Conservation (phyloP, 2,888 invertebrate species). For the Cistogaster globosa region DNA sequence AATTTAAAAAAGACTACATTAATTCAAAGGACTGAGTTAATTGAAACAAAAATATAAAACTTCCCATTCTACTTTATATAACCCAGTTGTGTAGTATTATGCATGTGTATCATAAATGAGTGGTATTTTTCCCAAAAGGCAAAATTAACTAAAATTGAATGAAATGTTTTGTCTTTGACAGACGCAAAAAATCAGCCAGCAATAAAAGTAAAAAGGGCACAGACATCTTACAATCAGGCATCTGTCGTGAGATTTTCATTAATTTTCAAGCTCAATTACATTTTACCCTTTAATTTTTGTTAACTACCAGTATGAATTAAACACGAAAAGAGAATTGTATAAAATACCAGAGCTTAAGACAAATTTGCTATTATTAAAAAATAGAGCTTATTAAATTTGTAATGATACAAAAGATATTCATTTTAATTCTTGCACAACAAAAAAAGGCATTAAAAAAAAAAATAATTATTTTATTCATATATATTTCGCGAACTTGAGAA, state of each 20-base stretch:
- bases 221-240: slow-evolving; percentile 22
- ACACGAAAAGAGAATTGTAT: slow-evolving; percentile 25
- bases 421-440: background rate
- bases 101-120: slow-evolving; percentile 17
- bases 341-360: slow-evolving; percentile 56
- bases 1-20: background rate
- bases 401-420: background rate
- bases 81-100: background rate
- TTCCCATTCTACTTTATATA: too few species aligned
- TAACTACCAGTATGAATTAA: slow-evolving; percentile 74
- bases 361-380: slow-evolving; percentile 57
- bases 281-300: slow-evolving; percentile 78
- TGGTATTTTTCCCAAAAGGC: background rate
- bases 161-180: slow-evolving; percentile 1
- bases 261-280: slow-evolving; percentile 78
- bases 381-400: slow-evolving; percentile 54
- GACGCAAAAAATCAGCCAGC: background rate
- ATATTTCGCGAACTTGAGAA: slow-evolving; percentile 24
- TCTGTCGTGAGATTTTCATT: slow-evolving; percentile 72
- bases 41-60: too few species aligned
- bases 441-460: slow-evolving; percentile 24
- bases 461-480: slow-evolving; percentile 20
- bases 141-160: background rate
- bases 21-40: background rate
- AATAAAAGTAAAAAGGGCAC: too few species aligned